phyloP scores from a whole-genome alignment of 2,888 invertebrate species.

The Aromia moschata region DNA sequence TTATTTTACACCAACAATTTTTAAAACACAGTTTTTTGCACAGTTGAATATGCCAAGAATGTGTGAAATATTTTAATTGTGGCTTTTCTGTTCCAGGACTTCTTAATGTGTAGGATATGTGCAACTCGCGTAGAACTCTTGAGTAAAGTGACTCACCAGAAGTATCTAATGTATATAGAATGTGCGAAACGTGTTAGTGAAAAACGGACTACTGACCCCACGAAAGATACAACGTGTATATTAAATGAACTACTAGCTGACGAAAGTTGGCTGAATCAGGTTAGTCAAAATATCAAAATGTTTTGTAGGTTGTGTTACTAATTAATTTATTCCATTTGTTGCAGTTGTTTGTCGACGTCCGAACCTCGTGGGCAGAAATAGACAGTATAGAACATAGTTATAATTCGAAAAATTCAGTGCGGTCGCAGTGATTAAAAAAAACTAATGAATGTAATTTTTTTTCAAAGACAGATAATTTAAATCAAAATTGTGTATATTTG shows the following conservation, averaged over 20 bases:
- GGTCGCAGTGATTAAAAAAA: constrained; percentile 52
- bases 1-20: too few species aligned
- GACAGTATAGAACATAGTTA: constrained; percentile 68
- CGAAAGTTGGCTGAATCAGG: constrained; percentile 84
- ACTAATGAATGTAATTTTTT: too few species aligned
- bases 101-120: constrained; percentile 80
- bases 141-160: constrained; percentile 86
- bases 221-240: constrained; percentile 85
- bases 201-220: constrained; percentile 76
- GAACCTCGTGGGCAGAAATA: constrained; percentile 84
- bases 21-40: too few species aligned
- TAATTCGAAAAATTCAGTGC: constrained; percentile 55
- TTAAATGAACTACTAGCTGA: constrained; percentile 85
- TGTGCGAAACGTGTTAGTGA: constrained; percentile 84
- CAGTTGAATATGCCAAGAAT: too few species aligned
- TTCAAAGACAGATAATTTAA: constrained; percentile 46
- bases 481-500: constrained; percentile 57
- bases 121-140: constrained; percentile 79
- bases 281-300: constrained; percentile 61
- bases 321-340: constrained; percentile 44
- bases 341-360: constrained; percentile 82
- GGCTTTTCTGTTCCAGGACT: constrained; percentile 70
- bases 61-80: too few species aligned
- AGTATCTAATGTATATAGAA: constrained; percentile 84
- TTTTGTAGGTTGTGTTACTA: background rate